A percentile compares a stretch with the other conserved stretches of the same genome.
Conservation (phyloP, 2,113 vertebrate genomes). For the Meleagris gallopavo region DNA sequence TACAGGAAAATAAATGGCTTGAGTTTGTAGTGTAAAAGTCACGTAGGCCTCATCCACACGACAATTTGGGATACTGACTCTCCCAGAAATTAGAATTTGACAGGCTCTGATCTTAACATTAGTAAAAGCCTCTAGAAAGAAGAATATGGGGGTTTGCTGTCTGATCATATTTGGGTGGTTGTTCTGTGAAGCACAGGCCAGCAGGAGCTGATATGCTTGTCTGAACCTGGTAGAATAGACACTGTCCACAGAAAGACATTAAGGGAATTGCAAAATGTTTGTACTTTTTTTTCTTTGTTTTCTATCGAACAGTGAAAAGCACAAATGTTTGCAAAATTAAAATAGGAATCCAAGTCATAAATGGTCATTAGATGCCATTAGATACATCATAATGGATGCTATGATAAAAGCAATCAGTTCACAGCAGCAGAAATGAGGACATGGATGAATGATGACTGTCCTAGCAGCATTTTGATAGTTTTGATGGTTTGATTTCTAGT, state of each 20-base stretch:
- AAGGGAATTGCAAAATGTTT: neutral
- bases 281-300: no score
- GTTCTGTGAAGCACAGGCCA: neutral
- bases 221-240: neutral
- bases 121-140: neutral
- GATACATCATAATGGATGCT: fast-evolving
- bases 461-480: neutral
- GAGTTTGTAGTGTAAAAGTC: fast-evolving
- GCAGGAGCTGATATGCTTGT: neutral
- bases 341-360: neutral
- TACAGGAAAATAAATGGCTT: neutral
- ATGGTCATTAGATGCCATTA: neutral
- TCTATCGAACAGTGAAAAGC: neutral
- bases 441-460: neutral
- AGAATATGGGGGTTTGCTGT: neutral
- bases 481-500: neutral
- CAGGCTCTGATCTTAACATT: neutral
- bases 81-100: neutral
- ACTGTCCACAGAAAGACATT: neutral
- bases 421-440: neutral
- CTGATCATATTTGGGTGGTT: neutral
- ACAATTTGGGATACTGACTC: neutral
- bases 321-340: neutral
- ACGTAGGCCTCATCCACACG: neutral
- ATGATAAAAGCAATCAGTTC: neutral